Percentiles rank a stretch among this genome's conserved stretches.
Evolutionary conservation across 2,888 invertebrate species (phyloP).

Genomic region (Aradus depressus): DNA sequence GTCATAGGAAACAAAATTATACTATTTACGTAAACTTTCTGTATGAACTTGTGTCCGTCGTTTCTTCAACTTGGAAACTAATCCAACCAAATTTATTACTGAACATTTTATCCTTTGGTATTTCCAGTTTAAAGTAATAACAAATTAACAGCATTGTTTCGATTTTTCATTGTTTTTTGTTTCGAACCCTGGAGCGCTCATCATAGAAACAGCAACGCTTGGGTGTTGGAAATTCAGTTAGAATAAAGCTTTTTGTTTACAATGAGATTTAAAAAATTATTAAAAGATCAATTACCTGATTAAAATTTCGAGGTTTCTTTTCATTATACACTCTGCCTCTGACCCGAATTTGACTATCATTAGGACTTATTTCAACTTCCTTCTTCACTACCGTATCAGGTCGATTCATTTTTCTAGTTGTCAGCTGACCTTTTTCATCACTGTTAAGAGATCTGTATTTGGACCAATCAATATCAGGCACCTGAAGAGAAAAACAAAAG

Average conservation of each 20-base stretch:
- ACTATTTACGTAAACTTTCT: no score
- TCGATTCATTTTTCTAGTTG: conserved; percentile 7
- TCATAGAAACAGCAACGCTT: no score
- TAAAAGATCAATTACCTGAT: conserved; percentile 40
- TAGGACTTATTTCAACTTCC: conserved; percentile 3
- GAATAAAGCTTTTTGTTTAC: neutral
- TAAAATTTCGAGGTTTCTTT: conserved; percentile 60
- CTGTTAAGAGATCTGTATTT: conserved; percentile 45
- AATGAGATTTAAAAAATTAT: neutral
- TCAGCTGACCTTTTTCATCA: neutral
- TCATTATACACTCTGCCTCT: conserved; percentile 57
- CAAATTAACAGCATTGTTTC: no score
- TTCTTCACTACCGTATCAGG: neutral
- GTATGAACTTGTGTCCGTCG: no score
- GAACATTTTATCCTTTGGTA: no score
- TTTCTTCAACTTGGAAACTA: no score
- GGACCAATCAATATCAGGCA: conserved; percentile 61
- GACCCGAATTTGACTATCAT: conserved; percentile 37
- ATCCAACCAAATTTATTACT: no score
- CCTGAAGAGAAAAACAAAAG: conserved; percentile 31
- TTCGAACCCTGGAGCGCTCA: no score
- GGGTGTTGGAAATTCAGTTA: no score
- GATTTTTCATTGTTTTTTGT: no score
- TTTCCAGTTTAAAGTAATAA: no score
- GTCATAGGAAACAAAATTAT: no score